Percentiles rank a stretch among this genome's conserved stretches.
phyloP scores from a whole-genome alignment of 2,797 vertebrate genomes.

The Octomys mimax region DNA sequence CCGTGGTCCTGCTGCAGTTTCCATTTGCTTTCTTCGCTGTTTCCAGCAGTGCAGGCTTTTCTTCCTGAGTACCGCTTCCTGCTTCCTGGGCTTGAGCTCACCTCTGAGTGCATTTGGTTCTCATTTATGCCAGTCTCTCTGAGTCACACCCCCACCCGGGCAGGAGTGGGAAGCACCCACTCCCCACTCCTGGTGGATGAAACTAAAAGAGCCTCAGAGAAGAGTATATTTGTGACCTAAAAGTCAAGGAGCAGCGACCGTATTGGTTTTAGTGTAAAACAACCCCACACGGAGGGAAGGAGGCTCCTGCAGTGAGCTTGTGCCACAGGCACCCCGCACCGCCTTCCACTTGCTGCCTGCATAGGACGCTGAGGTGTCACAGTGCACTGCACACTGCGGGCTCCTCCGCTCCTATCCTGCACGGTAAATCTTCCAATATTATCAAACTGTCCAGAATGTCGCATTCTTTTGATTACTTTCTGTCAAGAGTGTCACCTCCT shows the following conservation, averaged over 20 bases:
- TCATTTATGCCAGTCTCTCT: neutral
- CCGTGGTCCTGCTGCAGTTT: neutral
- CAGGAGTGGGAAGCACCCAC: neutral
- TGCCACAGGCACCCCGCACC: rapidly evolving
- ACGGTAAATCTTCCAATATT: constrained; percentile 46
- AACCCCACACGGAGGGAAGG: neutral
- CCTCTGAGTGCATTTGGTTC: neutral
- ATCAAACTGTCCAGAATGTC: constrained; percentile 43
- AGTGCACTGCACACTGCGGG: neutral
- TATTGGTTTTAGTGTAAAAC: neutral
- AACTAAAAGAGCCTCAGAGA: neutral
- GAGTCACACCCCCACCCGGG: neutral
- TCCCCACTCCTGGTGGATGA: neutral
- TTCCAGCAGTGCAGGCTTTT: neutral
- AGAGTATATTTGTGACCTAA: neutral
- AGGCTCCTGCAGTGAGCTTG: no score
- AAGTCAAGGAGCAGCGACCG: neutral
- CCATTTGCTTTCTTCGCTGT: neutral
- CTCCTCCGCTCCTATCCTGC: neutral
- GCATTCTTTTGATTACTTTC: constrained; percentile 70
- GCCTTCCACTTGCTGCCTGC: neutral
- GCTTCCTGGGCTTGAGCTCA: neutral
- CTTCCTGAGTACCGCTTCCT: neutral
- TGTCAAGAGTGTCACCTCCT: constrained; percentile 62
- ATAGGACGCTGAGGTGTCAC: rapidly evolving